Conservation (phyloP, 2,113 vertebrate species). For the Okapia johnstoni region DNA sequence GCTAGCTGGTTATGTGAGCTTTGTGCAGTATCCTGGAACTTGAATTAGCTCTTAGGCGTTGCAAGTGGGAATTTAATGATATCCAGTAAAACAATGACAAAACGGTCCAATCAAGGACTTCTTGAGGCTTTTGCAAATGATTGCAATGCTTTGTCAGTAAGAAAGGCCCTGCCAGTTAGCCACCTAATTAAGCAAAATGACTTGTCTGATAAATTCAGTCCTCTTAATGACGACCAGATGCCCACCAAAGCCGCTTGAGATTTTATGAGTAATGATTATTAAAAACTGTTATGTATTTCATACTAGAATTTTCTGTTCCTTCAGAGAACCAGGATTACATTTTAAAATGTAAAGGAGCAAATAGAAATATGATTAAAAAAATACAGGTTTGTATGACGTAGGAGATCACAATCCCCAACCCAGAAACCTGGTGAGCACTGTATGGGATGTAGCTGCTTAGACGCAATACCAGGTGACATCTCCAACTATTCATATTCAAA, state of each 20-base stretch:
- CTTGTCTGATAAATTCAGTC: conserved; percentile 86
- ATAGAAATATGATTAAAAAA: background rate
- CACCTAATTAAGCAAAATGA: conserved; percentile 79
- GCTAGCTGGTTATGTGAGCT: background rate
- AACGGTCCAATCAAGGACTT: conserved; percentile 15
- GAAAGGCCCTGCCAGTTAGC: conserved; percentile 66
- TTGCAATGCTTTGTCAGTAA: conserved; percentile 58
- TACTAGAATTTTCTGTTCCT: background rate
- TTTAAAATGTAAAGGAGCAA: conserved; percentile 36
- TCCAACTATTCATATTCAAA: background rate
- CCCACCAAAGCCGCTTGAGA: conserved; percentile 76
- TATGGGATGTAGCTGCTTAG: background rate
- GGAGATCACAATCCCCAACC: background rate
- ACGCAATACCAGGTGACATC: background rate
- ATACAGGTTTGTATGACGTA: background rate
- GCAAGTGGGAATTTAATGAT: background rate
- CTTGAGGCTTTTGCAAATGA: conserved; percentile 57
- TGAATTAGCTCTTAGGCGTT: background rate
- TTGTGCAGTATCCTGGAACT: background rate
- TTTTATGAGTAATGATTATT: conserved; percentile 73
- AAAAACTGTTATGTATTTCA: conserved; percentile 64
- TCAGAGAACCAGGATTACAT: background rate
- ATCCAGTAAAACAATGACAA: background rate
- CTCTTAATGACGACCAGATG: conserved; percentile 85
- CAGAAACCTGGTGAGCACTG: background rate